These are phyloP conservation scores for Thysanoteuthis rhombus DNA, from an alignment of 2,888 invertebrate genomes.

Conservation along the genomic window DNA sequence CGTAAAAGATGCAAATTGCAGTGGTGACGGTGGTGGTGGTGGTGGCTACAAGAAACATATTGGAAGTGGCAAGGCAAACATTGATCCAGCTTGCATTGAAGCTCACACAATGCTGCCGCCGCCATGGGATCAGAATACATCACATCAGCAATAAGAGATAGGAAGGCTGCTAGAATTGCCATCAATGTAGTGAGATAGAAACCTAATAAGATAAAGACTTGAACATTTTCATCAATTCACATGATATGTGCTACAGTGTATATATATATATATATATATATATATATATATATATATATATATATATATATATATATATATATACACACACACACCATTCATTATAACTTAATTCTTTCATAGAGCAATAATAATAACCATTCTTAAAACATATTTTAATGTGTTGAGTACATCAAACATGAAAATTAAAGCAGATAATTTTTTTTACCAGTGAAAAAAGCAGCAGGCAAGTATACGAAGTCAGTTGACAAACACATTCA, in stretches of 20 bases:
- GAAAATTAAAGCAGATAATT: too few species aligned
- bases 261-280: neutral
- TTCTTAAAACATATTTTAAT: too few species aligned
- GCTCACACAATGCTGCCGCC: neutral
- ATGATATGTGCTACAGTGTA: neutral
- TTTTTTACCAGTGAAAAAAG: too few species aligned
- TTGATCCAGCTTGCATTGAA: neutral
- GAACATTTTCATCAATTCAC: neutral
- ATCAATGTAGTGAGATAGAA: neutral
- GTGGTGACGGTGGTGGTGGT: neutral
- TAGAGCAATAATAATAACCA: too few species aligned
- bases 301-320: too few species aligned
- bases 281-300: neutral
- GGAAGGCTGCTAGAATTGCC: neutral
- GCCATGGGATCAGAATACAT: neutral
- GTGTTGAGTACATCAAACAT: too few species aligned
- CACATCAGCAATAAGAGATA: neutral
- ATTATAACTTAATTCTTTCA: too few species aligned
- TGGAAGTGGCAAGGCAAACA: neutral
- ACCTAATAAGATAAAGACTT: neutral
- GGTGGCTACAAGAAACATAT: neutral
- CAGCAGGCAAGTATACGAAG: too few species aligned
- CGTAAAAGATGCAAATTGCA: neutral
- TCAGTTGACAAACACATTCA: too few species aligned
- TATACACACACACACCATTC: too few species aligned